phyloP scores from a whole-genome alignment of 2,888 invertebrate genomes.

The Sicus ferrugineus region DNA sequence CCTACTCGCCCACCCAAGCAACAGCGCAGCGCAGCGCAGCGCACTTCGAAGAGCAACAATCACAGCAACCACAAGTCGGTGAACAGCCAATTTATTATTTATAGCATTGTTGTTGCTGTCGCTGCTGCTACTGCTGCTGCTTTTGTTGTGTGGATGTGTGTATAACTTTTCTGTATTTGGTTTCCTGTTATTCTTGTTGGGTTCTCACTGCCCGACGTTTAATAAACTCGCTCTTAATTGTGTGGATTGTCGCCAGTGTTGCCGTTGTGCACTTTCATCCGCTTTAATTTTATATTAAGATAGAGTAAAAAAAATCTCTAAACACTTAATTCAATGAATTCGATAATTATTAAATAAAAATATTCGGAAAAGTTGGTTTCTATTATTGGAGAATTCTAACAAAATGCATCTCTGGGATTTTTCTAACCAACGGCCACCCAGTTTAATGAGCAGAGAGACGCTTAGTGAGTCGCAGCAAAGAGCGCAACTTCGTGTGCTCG shows the following conservation, averaged over 20 bases:
- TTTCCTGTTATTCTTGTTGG: slow-evolving; percentile 56
- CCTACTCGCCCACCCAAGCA: not conserved
- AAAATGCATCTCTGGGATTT: too few relatives aligned
- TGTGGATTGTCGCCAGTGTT: slow-evolving; percentile 4
- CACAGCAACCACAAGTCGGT: slow-evolving; percentile 2
- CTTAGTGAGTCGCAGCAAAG: too few relatives aligned
- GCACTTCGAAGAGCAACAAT: not conserved
- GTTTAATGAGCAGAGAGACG: too few relatives aligned
- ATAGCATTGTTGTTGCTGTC: slow-evolving; percentile 44
- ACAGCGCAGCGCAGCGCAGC: not conserved
- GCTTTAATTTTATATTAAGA: too few relatives aligned
- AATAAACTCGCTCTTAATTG: slow-evolving; percentile 48
- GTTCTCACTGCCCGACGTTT: slow-evolving; percentile 61
- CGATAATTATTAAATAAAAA: not conserved
- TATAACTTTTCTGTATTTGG: slow-evolving; percentile 61
- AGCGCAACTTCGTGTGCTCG: too few relatives aligned
- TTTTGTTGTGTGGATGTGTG: slow-evolving; percentile 46
- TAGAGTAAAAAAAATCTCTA: too few relatives aligned
- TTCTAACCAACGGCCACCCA: too few relatives aligned
- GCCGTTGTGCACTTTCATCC: slow-evolving; percentile 38
- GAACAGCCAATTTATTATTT: slow-evolving; percentile 20
- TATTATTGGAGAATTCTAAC: too few relatives aligned
- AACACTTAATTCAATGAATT: too few relatives aligned
- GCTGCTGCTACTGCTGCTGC: not conserved
- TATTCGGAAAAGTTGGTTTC: not conserved